Percentiles rank a stretch among this genome's conserved stretches.
Evolutionary conservation across 2,888 invertebrate genomes (phyloP).

Genomic region (Meteorus colon): DNA sequence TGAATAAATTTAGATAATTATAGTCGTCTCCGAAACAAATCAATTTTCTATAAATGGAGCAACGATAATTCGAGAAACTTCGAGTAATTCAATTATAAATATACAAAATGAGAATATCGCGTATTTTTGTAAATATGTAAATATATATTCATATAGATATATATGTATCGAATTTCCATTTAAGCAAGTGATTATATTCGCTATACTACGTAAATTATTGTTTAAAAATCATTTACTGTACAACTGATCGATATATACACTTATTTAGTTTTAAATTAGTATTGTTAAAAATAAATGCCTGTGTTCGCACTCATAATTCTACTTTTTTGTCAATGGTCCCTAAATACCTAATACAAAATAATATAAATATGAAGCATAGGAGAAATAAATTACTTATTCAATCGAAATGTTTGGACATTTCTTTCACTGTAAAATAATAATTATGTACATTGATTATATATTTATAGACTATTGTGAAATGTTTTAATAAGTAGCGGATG

Average conservation of each 20-base stretch:
- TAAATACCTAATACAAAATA: not conserved
- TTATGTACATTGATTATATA: no score
- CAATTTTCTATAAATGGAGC: not conserved
- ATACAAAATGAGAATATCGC: not conserved
- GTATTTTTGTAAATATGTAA: slow-evolving; percentile 15
- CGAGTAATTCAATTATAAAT: not conserved
- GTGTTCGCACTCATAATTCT: not conserved
- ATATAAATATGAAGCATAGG: no score
- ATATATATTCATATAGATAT: not conserved
- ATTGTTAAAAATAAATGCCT: slow-evolving; percentile 1
- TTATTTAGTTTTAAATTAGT: not conserved
- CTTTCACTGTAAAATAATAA: no score
- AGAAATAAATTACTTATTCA: no score
- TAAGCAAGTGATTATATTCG: not conserved
- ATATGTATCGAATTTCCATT: not conserved
- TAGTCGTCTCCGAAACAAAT: not conserved
- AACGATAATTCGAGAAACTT: no score
- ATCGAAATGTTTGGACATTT: no score
- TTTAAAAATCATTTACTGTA: not conserved
- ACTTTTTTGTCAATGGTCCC: not conserved
- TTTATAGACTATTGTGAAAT: no score
- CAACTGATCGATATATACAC: not conserved
- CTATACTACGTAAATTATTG: not conserved
- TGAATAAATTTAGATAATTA: not conserved
- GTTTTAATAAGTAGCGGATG: no score